Evolutionary conservation across 2,797 vertebrate genomes (phyloP), one percentile per base, ranked within the genome.

Genomic region (Vireo griseus): DNA sequence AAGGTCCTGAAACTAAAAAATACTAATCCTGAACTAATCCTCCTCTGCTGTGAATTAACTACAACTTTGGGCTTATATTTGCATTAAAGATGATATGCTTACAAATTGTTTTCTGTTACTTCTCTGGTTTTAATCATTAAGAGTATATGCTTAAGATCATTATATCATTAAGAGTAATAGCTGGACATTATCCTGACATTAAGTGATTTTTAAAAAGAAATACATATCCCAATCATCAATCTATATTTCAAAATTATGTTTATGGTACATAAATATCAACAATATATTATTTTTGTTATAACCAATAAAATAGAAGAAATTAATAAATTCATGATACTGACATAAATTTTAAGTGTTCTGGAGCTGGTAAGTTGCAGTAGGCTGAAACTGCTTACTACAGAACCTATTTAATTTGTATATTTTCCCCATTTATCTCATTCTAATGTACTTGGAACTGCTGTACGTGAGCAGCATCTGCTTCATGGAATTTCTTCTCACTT

Each of bases 381-480:
- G 10, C 39, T 93, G 90, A 93, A 91, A 82, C 67, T 90, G 28
- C 71, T 87, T 83, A 47, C 75, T 75, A 54, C n/a, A 77, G 65
- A 69, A 40, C 51, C 83, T 66, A 79, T 93, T 85, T 54, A 44
- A 90, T 92, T 95, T 79, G 40, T 84, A 1, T 20, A 25, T 96
- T 95, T 89, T 31, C 50, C 78, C 45, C 55, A 81, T 92, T 94
- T 86, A 65, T 92, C 90, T 89, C 69, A 66, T 95, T 77, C 39
- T 20, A 28, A 90, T 81, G 72, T 79, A 76, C 91, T 93, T 93
- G 93, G 69, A 86, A 61, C 80, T 92, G 33, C 78, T 69, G 66
- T 95, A 93, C 45, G 79, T 52, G 82, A 96, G 69, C 73, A 91
- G 95, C 85, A 92, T 87, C 52, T 73, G 67, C 82, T 89, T 77